These are phyloP conservation scores for Pyrgilauda ruficollis DNA, from an alignment of 2,113 vertebrate species.

Conservation along the genomic window DNA sequence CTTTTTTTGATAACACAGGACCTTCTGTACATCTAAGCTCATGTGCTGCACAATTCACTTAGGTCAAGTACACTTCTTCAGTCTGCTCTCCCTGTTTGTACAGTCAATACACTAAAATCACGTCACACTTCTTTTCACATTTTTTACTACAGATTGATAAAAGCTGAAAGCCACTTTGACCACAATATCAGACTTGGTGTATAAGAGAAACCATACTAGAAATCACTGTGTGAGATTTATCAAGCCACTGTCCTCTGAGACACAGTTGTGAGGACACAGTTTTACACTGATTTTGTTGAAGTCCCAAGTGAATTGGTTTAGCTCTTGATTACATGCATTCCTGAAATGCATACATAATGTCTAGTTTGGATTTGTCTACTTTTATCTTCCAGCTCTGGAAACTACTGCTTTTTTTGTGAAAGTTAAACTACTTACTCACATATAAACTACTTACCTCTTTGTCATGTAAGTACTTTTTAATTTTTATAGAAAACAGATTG, in stretches of 20 bases:
- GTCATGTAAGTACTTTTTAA: not conserved
- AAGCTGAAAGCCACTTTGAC: not conserved
- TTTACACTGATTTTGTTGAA: not conserved
- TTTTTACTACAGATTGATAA: not conserved
- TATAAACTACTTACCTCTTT: not conserved
- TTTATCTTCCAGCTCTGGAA: not conserved
- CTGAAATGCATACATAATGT: not conserved
- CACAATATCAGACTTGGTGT: not conserved
- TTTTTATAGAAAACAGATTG: not conserved
- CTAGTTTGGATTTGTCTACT: not conserved
- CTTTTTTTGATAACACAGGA: not conserved
- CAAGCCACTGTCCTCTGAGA: not conserved
- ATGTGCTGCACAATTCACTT: not conserved
- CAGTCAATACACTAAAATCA: not conserved
- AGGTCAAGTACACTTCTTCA: not conserved
- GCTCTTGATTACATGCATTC: not conserved
- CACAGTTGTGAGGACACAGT: not conserved
- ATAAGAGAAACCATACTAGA: not conserved
- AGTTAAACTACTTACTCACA: not conserved
- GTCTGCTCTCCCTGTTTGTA: not conserved
- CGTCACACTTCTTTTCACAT: not conserved
- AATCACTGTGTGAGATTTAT: not conserved
- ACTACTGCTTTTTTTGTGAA: not conserved
- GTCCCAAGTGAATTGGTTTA: not conserved
- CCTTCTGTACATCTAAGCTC: not conserved